phyloP scores from a whole-genome alignment of 2,888 invertebrate species.

The Epinotia bilunana region DNA sequence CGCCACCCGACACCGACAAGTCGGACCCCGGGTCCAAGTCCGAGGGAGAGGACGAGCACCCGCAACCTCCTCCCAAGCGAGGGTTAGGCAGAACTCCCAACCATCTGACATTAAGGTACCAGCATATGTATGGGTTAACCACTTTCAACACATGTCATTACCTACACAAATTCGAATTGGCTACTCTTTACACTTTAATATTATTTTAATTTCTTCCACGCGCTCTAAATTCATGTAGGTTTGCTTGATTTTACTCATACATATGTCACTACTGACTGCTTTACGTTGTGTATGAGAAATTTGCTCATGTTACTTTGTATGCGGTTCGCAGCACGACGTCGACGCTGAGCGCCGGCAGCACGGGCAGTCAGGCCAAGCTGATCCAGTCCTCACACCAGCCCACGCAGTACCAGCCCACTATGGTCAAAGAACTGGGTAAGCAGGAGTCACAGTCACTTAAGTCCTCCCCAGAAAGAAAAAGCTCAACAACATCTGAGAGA shows the following conservation, averaged over 20 bases:
- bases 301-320: constrained; percentile 22
- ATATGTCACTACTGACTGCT: constrained; percentile 64
- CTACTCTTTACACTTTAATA: constrained; percentile 48
- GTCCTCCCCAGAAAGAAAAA: constrained; percentile 78
- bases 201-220: constrained; percentile 49
- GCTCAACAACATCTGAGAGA: constrained; percentile 64
- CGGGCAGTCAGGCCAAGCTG: constrained; percentile 95
- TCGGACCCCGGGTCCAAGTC: constrained; percentile 91
- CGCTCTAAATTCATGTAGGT: constrained; percentile 63
- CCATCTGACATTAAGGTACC: constrained; percentile 93
- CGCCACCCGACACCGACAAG: constrained; percentile 77
- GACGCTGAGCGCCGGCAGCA: constrained; percentile 96
- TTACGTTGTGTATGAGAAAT: constrained; percentile 32
- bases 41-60: constrained; percentile 93
- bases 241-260: constrained; percentile 74
- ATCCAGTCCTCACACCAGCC: constrained; percentile 98
- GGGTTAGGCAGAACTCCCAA: constrained; percentile 96
- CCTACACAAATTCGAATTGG: constrained; percentile 55
- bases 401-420: constrained; percentile 94
- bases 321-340: constrained; percentile 91
- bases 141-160: constrained; percentile 59
- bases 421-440: constrained; percentile 96
- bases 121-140: constrained; percentile 74
- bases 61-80: constrained; percentile 85
- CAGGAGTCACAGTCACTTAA: constrained; percentile 81